A percentile compares a stretch with the other conserved stretches of the same genome.
Conservation (phyloP, 2,888 invertebrate genomes). For the Frankliniella intonsa region DNA sequence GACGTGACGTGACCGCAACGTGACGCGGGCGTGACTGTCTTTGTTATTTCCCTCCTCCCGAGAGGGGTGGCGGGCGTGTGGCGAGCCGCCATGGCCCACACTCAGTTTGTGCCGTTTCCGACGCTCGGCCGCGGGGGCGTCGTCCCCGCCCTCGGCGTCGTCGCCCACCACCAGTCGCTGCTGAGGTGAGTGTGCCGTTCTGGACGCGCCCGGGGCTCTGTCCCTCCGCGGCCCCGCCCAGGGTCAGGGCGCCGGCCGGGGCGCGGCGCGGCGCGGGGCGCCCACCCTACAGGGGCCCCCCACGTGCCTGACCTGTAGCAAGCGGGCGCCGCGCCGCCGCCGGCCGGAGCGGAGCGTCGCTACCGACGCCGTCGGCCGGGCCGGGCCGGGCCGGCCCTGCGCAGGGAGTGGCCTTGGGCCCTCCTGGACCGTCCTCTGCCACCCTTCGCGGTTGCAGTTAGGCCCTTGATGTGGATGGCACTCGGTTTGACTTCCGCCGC, state of each 20-base stretch:
- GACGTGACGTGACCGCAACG: not conserved
- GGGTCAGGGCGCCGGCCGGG: not conserved
- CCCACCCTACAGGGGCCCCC: not conserved
- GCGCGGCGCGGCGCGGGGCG: not conserved
- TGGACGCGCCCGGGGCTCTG: not conserved
- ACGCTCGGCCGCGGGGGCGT: not conserved
- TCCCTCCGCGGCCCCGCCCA: not conserved
- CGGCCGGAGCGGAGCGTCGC: no score
- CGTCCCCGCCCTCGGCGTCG: not conserved
- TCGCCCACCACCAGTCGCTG: not conserved
- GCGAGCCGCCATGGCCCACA: not conserved
- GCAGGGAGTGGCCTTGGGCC: no score
- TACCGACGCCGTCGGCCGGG: no score
- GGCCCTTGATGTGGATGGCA: no score
- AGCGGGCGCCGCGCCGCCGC: no score
- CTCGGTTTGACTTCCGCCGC: no score
- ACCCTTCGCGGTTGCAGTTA: no score
- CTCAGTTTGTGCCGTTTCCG: not conserved
- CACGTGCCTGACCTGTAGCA: not conserved
- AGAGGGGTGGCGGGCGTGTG: not conserved
- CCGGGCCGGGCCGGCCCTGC: no score
- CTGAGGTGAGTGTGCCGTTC: not conserved
- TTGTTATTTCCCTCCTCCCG: not conserved
- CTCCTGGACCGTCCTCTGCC: no score
- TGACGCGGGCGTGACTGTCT: not conserved